A percentile compares a stretch with the other conserved stretches of the same genome.
Evolutionary conservation across 2,888 invertebrate genomes (phyloP).

Genomic region (Dusona sp.): DNA sequence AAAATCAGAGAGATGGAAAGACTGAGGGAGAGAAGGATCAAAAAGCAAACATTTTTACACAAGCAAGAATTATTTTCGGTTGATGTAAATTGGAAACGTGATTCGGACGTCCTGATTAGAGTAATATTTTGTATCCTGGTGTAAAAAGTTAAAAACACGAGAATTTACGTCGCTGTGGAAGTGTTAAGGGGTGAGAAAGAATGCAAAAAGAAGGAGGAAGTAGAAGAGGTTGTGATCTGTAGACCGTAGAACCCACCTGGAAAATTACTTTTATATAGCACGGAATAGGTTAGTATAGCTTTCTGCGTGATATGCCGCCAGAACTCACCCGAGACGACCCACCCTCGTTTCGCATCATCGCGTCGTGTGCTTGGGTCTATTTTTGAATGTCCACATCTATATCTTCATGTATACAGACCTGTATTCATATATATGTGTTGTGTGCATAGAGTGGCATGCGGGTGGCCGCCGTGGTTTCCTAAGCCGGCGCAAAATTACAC

Average conservation of each 20-base stretch:
- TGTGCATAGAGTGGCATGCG: slow-evolving; percentile 78
- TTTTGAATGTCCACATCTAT: slow-evolving; percentile 82
- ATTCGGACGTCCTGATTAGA: neutral
- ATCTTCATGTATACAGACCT: slow-evolving; percentile 57
- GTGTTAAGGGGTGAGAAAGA: neutral
- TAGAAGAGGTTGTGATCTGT: neutral
- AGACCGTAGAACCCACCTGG: neutral
- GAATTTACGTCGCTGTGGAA: neutral
- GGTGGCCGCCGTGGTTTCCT: slow-evolving; percentile 85
- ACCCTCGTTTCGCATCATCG: slow-evolving; percentile 68
- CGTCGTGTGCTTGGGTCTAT: slow-evolving; percentile 78
- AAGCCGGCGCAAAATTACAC: slow-evolving; percentile 85
- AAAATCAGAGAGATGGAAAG: neutral
- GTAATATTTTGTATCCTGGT: slow-evolving; percentile 4
- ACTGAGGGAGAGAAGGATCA: neutral
- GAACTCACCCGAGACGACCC: slow-evolving; percentile 39
- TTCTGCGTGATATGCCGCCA: slow-evolving; percentile 45
- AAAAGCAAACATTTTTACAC: slow-evolving; percentile 26
- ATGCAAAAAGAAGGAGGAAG: neutral
- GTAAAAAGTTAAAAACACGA: neutral
- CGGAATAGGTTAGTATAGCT: slow-evolving; percentile 9
- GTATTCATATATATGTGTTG: neutral
- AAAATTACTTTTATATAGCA: slow-evolving; percentile 2
- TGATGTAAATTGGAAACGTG: slow-evolving; percentile 44
- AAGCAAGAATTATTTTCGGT: slow-evolving; percentile 46